Percentiles rank a stretch among this genome's conserved stretches.
Conservation (phyloP, 2,113 vertebrate genomes). For the Eurypyga helias region DNA sequence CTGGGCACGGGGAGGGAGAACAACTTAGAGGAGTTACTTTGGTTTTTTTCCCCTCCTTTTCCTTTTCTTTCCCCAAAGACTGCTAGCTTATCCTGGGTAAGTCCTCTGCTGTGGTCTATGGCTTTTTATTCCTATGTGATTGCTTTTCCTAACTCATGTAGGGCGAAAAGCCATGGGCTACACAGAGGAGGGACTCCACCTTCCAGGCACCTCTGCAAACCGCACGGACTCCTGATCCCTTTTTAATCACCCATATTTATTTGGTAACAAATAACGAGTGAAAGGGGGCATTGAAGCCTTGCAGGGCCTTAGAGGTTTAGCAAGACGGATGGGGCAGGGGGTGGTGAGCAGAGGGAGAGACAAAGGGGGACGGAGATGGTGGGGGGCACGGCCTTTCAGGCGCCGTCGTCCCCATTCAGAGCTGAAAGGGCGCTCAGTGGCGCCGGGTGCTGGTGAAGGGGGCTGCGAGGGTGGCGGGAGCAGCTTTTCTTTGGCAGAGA, state of each 20-base stretch:
- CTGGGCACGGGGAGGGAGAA: background rate
- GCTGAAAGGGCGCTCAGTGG: background rate
- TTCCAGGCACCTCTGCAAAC: conserved; percentile 38
- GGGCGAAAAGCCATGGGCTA: conserved; percentile 99
- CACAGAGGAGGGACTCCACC: conserved; percentile 82
- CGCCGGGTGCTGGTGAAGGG: background rate
- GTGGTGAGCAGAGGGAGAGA: background rate
- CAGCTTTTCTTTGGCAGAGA: background rate
- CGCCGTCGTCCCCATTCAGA: background rate
- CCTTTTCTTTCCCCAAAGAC: conserved; percentile 11
- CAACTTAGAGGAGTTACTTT: background rate
- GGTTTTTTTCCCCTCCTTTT: background rate
- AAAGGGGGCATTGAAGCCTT: background rate
- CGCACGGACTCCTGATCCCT: background rate
- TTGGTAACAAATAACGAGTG: background rate
- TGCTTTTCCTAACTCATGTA: conserved; percentile 93
- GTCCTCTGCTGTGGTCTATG: conserved; percentile 96
- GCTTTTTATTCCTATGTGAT: conserved; percentile 99
- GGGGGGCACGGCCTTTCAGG: conserved; percentile 1
- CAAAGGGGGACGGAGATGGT: background rate
- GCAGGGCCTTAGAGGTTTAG: background rate
- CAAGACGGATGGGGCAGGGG: background rate
- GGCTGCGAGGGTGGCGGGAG: background rate
- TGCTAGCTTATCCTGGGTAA: conserved; percentile 53
- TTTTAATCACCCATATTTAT: background rate